Base-by-base conservation (phyloP, 2,113 vertebrate species). In the Lutjanus erythropterus region DNA sequence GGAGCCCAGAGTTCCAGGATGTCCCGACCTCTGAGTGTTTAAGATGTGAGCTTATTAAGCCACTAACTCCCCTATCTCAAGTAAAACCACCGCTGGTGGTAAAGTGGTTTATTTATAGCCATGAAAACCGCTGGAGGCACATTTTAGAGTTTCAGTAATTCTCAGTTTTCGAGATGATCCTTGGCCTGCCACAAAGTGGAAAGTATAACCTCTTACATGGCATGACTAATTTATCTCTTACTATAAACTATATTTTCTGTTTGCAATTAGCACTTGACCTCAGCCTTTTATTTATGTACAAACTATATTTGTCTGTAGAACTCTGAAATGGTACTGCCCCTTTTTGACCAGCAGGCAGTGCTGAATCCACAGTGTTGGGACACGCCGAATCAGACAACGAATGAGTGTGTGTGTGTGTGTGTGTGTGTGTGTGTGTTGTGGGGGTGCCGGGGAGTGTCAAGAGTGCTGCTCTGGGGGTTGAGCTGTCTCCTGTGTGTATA, bases 401-500 rank as follows among this genome's bases (percentile, higher is more conserved):
- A 37, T 7, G 10, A 10, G 29, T 18, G 11, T 31, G 69, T 65
- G 42, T 39, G 66, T 81, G 68, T 55, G n/a, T 62, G 67, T 52
- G 55, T 49, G 55, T 65, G 75, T 42, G 33, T 55, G 50, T 37
- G 72, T 65, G 74, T 47, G 58, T 46, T 52, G 73, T 59, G 52
- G 58, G 73, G 61, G 64, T 65, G 70, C 42, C 23, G 50, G 85
- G 60, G 86, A 83, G 89, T 59, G 83, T 90, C 93, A 90, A 71
- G 86, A 71, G 89, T 80, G 91, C 86, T 59, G 83, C 89, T 95
- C 82, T 92, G 93, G 86, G 93, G 93, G 84, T 91, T 93, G 93
- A 96, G 95, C 94, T 88, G 95, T 95, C 97, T 97, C 95, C 93
- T 71, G 94, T 96, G 96, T 95, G 95, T 95, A 96, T 95, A 97